A percentile compares a stretch with the other conserved stretches of the same genome.
Evolutionary conservation across 2,113 vertebrate genomes (phyloP).

Genomic region (Ptilonorhynchus violaceus): DNA sequence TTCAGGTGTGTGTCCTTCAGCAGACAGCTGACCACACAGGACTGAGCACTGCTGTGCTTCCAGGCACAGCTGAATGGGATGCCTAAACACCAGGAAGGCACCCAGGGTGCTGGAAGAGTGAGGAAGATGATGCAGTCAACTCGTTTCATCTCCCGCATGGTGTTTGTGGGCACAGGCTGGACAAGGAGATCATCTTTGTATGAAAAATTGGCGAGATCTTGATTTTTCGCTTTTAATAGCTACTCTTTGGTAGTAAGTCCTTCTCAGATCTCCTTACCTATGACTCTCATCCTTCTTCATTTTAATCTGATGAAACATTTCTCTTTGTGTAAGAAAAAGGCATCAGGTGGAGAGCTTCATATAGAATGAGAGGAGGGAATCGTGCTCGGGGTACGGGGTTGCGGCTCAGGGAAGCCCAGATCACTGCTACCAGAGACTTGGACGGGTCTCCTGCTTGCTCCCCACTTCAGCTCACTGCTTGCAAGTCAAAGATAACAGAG

Average conservation of each 20-base stretch:
- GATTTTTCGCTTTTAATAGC: not conserved
- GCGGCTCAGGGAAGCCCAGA: not conserved
- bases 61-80: not conserved
- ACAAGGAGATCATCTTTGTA: not conserved
- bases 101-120: not conserved
- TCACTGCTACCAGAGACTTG: not conserved
- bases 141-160: not conserved
- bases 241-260: not conserved
- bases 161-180: not conserved
- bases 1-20: not conserved
- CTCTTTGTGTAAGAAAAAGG: not conserved
- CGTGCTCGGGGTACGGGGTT: not conserved
- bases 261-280: not conserved
- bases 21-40: not conserved
- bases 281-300: not conserved
- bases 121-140: not conserved
- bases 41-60: fast-evolving
- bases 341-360: not conserved
- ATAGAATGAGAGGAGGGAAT: not conserved
- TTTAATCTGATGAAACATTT: conserved; percentile 5
- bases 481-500: conserved; percentile 33
- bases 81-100: not conserved
- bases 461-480: not conserved
- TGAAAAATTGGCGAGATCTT: not conserved
- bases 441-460: not conserved